Evolutionary conservation across 1,140 invertebrate species (phyloP), one percentile per base, ranked within the genome.

Genomic region (Temnothorax nylanderi): DNA sequence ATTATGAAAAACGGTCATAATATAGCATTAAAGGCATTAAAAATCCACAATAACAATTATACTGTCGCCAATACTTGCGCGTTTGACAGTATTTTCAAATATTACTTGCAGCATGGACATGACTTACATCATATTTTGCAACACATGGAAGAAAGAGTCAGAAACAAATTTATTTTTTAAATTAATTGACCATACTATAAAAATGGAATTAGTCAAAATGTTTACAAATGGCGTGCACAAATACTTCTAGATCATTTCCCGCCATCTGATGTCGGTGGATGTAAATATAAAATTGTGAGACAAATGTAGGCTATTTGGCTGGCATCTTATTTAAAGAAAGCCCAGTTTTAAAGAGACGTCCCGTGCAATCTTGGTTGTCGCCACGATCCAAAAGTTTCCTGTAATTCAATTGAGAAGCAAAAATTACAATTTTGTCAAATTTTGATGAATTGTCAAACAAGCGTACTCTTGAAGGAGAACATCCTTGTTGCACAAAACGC

Each of bases 21-120:
- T 26, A 1, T 75, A 7, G 37, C 34, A 11, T 21, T 56, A 58
- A 75, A 21, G 10, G 41, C 51, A 11, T 37, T 75, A 75, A 56
- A 75, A 56, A 75, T 56, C 4, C 2, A 56, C 0, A 13, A 75
- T 21, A 7, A 75, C 3, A 37, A 54, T 56, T 75, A 75, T 10
- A 75, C 34, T 56, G 1, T 56, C 10, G 4, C 10, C 4, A 56
- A 56, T 56, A 75, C 34, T 7, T 75, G 51, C 18, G 51, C 72
- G 13, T 75, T 75, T 56, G 72, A 75, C 0, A 56, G 51, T 16
- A 21, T 75, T 16, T 75, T 37, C 72, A 75, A 75, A 75, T 75
- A 37, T 56, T 75, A 56, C 51, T 75, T 16, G 34, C 51, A n/a
- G 51, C 51, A 56, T n/a, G 51, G 18, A 41, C 72, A 75, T 11